Evolutionary conservation across 2,888 invertebrate species (phyloP).

Genomic region (Lottia scabra): DNA sequence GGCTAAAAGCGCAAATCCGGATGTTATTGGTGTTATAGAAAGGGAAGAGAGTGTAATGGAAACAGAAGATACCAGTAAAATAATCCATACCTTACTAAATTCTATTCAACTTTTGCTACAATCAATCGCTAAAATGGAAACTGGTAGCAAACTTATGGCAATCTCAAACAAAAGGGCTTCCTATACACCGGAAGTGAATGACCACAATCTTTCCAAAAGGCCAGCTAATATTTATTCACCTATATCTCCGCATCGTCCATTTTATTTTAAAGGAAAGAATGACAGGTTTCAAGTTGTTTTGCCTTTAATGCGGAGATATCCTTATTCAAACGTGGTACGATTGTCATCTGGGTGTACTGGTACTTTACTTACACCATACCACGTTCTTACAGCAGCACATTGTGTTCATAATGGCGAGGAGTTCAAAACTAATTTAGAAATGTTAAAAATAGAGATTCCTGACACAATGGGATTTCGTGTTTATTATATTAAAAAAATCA

Average conservation of each 20-base stretch:
- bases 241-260: neutral
- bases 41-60: too few relatives aligned
- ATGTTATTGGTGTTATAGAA: too few relatives aligned
- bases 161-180: too few relatives aligned
- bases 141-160: too few relatives aligned
- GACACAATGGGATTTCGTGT: constrained; percentile 49
- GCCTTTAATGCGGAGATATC: constrained; percentile 47
- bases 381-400: constrained; percentile 64
- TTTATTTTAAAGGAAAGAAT: constrained; percentile 43
- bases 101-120: too few relatives aligned
- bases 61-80: too few relatives aligned
- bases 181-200: too few relatives aligned
- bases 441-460: constrained; percentile 56
- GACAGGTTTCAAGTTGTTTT: constrained; percentile 38
- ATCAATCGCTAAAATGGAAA: too few relatives aligned
- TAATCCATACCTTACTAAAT: too few relatives aligned
- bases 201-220: too few relatives aligned
- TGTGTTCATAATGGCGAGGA: constrained; percentile 59
- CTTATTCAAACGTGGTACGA: constrained; percentile 58
- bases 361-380: constrained; percentile 54
- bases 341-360: constrained; percentile 63
- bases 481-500: constrained; percentile 55
- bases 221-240: too few relatives aligned
- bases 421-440: constrained; percentile 50
- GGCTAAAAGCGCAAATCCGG: too few relatives aligned